These are phyloP conservation scores for Gallinago stenura DNA, from an alignment of 2,797 vertebrate genomes.

Conservation along the genomic window DNA sequence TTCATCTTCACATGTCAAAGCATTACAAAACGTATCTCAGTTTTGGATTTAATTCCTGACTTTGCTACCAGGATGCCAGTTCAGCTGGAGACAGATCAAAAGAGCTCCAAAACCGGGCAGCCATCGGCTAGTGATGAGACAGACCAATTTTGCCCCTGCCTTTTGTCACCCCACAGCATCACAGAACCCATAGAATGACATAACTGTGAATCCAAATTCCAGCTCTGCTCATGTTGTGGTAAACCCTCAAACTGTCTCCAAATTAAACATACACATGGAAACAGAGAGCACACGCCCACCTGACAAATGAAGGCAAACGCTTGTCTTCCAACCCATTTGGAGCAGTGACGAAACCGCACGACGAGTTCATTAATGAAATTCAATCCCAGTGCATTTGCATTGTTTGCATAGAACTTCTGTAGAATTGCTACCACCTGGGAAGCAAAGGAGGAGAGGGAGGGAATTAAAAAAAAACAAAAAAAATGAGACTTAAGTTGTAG, in stretches of 20 bases:
- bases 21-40: neutral
- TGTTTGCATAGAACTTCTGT: constrained; percentile 74
- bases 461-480: too few relatives aligned
- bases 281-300: constrained; percentile 53
- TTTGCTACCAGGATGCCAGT: neutral
- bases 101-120: neutral
- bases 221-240: neutral
- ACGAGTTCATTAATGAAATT: constrained; percentile 79
- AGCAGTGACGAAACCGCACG: constrained; percentile 73
- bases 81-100: neutral
- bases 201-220: rapidly evolving
- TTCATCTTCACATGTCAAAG: neutral
- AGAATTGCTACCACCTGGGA: constrained; percentile 79
- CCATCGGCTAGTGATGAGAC: neutral
- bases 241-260: neutral
- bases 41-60: neutral
- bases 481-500: neutral
- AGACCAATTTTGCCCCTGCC: neutral
- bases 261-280: rapidly evolving
- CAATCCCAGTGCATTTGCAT: constrained; percentile 70
- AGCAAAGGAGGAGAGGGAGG: neutral
- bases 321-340: constrained; percentile 83
- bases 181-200: neutral
- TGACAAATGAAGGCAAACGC: constrained; percentile 84
- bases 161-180: neutral